phyloP scores from a whole-genome alignment of 2,888 invertebrate species.

The Orgyia antiqua region DNA sequence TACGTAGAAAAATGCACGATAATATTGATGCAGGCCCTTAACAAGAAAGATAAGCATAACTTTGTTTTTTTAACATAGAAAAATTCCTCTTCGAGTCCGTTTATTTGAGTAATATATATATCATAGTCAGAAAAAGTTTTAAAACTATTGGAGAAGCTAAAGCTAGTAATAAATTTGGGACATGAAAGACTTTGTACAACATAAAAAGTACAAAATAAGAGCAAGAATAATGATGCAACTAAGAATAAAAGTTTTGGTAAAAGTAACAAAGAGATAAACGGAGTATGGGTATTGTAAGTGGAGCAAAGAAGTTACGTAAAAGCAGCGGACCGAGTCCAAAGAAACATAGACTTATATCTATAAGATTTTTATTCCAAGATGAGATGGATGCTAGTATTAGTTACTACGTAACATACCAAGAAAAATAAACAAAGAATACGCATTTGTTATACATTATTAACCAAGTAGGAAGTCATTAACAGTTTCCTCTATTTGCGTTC shows the following conservation, averaged over 20 bases:
- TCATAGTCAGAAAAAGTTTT: background rate
- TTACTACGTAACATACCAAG: conserved; percentile 21
- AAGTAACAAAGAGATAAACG: conserved; percentile 17
- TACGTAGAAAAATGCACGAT: no score
- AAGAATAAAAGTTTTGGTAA: conserved; percentile 15
- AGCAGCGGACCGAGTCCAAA: conserved; percentile 17
- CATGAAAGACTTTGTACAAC: background rate
- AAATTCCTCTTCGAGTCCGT: no score
- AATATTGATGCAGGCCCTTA: no score
- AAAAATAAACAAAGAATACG: conserved; percentile 6
- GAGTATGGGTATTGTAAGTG: conserved; percentile 17
- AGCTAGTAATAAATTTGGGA: background rate
- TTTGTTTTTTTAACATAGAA: no score
- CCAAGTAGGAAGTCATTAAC: conserved; percentile 23
- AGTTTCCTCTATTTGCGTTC: no score
- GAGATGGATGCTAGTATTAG: conserved; percentile 8
- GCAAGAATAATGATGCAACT: conserved; percentile 8
- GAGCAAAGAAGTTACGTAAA: conserved; percentile 22
- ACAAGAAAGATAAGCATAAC: no score
- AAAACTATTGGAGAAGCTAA: background rate
- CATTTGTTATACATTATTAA: conserved; percentile 5
- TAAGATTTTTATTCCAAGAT: conserved; percentile 20
- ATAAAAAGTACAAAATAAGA: conserved; percentile 1
- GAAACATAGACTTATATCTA: conserved; percentile 7
- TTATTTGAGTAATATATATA: no score